phyloP scores from a whole-genome alignment of 2,113 vertebrate species.

The Aplodontia rufa region DNA sequence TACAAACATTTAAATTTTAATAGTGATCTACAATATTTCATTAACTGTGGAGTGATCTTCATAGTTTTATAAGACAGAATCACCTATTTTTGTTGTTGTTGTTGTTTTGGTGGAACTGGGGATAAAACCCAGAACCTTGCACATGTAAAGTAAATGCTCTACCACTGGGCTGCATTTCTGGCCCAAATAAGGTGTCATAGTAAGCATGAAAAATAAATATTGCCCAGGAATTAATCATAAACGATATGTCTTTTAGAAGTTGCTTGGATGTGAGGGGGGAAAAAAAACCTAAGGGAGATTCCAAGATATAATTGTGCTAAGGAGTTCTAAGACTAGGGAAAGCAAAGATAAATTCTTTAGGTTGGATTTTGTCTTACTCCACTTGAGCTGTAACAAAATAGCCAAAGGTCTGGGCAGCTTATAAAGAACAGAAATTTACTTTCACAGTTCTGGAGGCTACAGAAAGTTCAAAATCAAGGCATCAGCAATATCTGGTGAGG shows the following conservation, averaged over 20 bases:
- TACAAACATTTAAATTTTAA: background rate
- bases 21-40: background rate
- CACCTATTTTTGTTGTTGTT: too few relatives aligned
- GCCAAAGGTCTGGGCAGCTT: background rate
- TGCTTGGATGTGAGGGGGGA: background rate
- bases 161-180: too few relatives aligned
- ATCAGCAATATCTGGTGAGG: background rate
- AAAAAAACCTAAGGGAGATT: background rate
- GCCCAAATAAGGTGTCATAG: too few relatives aligned
- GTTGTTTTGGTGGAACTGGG: too few relatives aligned
- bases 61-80: background rate
- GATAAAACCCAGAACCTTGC: too few relatives aligned
- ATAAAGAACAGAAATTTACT: background rate
- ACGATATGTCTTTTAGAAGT: background rate
- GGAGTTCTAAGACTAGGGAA: background rate
- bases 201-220: background rate
- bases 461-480: background rate
- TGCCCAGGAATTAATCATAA: background rate
- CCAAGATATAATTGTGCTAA: background rate
- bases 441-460: background rate
- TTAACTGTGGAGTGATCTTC: background rate
- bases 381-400: background rate
- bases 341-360: background rate
- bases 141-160: too few relatives aligned
- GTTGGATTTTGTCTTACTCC: background rate